Percentiles rank a stretch among this genome's conserved stretches.
These are phyloP conservation scores for Tenebrio molitor DNA, from an alignment of 1,140 invertebrate genomes.

Conservation along the genomic window DNA sequence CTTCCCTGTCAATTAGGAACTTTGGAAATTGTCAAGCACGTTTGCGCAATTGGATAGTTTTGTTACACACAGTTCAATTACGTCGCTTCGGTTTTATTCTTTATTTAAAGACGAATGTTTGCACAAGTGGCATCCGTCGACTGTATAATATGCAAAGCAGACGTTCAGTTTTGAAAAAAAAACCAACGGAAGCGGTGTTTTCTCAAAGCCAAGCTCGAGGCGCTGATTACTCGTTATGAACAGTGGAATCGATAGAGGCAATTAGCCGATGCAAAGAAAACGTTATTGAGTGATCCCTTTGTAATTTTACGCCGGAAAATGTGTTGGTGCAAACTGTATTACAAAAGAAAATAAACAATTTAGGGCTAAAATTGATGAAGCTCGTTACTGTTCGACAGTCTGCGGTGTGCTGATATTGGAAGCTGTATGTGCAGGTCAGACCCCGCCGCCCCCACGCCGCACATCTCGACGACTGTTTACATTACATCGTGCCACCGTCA, in stretches of 20 bases:
- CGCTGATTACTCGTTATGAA: conserved; percentile 40
- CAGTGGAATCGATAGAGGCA: conserved; percentile 39
- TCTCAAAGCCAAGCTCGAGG: conserved; percentile 4
- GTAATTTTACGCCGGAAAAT: conserved; percentile 44
- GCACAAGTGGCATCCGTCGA: too few species aligned
- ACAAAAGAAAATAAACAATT: conserved; percentile 47
- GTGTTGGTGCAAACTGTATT: conserved; percentile 41
- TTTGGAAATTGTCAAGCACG: too few species aligned
- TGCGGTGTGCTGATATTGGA: conserved; percentile 45
- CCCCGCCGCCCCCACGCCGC: background rate
- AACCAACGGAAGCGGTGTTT: too few species aligned
- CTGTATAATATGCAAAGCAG: too few species aligned
- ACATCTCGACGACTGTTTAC: conserved; percentile 10
- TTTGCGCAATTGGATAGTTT: too few species aligned
- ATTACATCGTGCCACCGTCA: conserved; percentile 11
- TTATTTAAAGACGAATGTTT: too few species aligned
- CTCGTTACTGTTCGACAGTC: conserved; percentile 47
- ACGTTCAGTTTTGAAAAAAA: too few species aligned
- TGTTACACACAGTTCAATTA: too few species aligned
- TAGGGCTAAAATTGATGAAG: conserved; percentile 41
- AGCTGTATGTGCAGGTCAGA: conserved; percentile 9
- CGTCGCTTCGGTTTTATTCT: too few species aligned
- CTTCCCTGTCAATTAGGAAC: too few species aligned
- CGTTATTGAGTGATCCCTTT: conserved; percentile 44
- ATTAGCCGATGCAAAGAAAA: conserved; percentile 45